phyloP scores from a whole-genome alignment of 2,797 vertebrate species.

The Sandelia bainsii region DNA sequence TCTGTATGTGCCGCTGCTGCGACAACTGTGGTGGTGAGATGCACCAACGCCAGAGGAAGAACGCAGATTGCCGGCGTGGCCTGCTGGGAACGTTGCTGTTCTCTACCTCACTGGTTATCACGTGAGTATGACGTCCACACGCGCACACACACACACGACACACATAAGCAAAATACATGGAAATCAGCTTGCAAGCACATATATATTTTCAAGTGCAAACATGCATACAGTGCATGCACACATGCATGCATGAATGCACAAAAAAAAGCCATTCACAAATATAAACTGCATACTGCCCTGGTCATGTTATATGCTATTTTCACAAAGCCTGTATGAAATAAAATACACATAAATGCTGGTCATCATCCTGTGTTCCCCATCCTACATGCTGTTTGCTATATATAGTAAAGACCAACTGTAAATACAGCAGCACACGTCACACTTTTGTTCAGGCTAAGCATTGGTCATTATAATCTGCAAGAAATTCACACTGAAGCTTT shows the following conservation, averaged over 20 bases:
- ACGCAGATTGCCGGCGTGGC: slow-evolving; percentile 89
- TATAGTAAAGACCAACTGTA: slow-evolving; percentile 68
- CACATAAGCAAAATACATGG: not conserved
- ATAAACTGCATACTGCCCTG: slow-evolving; percentile 34
- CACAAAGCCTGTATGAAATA: slow-evolving; percentile 14
- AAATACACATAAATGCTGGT: slow-evolving; percentile 25
- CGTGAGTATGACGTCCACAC: slow-evolving; percentile 85
- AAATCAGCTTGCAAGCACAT: not conserved
- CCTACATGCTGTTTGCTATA: slow-evolving; percentile 66
- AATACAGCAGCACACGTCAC: slow-evolving; percentile 59
- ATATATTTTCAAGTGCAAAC: slow-evolving; percentile 1
- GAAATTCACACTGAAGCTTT: slow-evolving; percentile 27
- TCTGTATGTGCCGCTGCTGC: slow-evolving; percentile 96
- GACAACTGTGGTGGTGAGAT: slow-evolving; percentile 98
- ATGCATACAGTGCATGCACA: too few species aligned
- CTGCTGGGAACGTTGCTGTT: slow-evolving; percentile 89
- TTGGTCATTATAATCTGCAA: slow-evolving; percentile 41
- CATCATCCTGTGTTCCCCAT: slow-evolving; percentile 41
- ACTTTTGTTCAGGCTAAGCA: slow-evolving; percentile 39
- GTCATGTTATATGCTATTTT: slow-evolving; percentile 36
- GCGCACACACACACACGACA: slow-evolving; percentile 18
- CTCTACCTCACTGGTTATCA: slow-evolving; percentile 89
- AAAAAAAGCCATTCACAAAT: not conserved
- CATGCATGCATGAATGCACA: too few species aligned
- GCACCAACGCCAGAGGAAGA: slow-evolving; percentile 97